A percentile compares a stretch with the other conserved stretches of the same genome.
phyloP scores from a whole-genome alignment of 2,113 vertebrate genomes.

The Rhynchopsitta pachyrhyncha region DNA sequence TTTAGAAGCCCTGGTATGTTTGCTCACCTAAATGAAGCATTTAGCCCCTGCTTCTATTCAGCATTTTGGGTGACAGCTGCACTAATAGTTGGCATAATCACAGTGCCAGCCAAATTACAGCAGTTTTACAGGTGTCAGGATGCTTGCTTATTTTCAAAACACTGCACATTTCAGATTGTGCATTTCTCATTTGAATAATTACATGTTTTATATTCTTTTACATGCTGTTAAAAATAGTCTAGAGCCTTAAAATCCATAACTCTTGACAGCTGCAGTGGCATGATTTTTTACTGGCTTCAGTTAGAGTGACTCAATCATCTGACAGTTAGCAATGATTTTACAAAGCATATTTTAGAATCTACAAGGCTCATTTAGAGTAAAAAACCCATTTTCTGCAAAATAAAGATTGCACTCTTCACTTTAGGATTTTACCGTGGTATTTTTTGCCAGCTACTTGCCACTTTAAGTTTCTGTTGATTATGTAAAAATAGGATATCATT shows the following conservation, averaged over 20 bases:
- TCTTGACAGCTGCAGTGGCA: background rate
- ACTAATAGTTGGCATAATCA: background rate
- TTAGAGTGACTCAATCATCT: background rate
- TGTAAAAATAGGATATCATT: background rate
- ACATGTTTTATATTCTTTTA: background rate
- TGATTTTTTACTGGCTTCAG: background rate
- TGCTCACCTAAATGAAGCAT: background rate
- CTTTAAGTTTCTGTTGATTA: background rate
- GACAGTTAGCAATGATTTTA: background rate
- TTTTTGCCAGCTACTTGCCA: rapidly evolving
- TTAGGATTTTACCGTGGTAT: background rate
- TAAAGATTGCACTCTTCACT: background rate
- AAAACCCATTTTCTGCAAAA: background rate
- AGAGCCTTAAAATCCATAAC: background rate
- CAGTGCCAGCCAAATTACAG: background rate
- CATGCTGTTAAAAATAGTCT: background rate
- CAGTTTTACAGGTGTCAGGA: background rate
- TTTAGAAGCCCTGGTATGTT: background rate
- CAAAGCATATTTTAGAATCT: background rate
- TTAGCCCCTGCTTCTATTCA: background rate
- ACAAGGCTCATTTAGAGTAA: background rate
- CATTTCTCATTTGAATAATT: background rate
- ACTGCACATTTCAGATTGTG: background rate
- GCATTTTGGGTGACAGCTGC: background rate
- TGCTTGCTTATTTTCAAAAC: background rate